These are phyloP conservation scores for Didymodactylos carnosus DNA, from an alignment of 2,888 invertebrate species.

Conservation along the genomic window DNA sequence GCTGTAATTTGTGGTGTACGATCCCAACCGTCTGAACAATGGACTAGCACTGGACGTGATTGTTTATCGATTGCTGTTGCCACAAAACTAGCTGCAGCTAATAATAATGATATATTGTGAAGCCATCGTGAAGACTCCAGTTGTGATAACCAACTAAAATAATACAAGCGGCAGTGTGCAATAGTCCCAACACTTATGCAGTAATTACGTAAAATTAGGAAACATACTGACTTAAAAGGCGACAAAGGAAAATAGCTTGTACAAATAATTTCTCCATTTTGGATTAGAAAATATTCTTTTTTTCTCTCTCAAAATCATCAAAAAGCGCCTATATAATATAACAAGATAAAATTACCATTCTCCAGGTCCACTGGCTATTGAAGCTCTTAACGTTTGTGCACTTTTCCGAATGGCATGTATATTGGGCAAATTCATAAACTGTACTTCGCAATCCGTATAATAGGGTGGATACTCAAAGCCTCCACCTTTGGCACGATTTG, in stretches of 20 bases:
- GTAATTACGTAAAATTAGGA: too few species aligned
- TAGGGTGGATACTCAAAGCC: slow-evolving; percentile 82
- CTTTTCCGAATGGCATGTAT: slow-evolving; percentile 83
- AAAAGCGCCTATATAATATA: background rate
- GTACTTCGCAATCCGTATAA: slow-evolving; percentile 78
- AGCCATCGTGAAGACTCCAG: slow-evolving; percentile 78
- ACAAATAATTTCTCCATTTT: too few species aligned
- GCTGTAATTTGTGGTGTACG: slow-evolving; percentile 88
- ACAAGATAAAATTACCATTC: background rate
- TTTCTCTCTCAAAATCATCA: background rate
- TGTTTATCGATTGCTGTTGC: slow-evolving; percentile 51
- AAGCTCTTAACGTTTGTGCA: slow-evolving; percentile 58
- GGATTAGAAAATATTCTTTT: slow-evolving; percentile 37
- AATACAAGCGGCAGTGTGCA: too few species aligned
- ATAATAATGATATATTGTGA: slow-evolving; percentile 62
- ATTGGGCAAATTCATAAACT: slow-evolving; percentile 90
- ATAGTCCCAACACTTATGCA: too few species aligned
- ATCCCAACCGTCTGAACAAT: slow-evolving; percentile 98
- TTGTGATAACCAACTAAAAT: slow-evolving; percentile 51
- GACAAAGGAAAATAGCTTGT: too few species aligned
- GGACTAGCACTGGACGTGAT: slow-evolving; percentile 72
- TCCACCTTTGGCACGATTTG: slow-evolving; percentile 84
- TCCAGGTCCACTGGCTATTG: background rate
- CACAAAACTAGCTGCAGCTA: slow-evolving; percentile 59
- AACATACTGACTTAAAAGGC: too few species aligned